A percentile compares a stretch with the other conserved stretches of the same genome.
These are phyloP conservation scores for Mormyrops boulengeri DNA, from an alignment of 2,797 vertebrate species.

Conservation along the genomic window DNA sequence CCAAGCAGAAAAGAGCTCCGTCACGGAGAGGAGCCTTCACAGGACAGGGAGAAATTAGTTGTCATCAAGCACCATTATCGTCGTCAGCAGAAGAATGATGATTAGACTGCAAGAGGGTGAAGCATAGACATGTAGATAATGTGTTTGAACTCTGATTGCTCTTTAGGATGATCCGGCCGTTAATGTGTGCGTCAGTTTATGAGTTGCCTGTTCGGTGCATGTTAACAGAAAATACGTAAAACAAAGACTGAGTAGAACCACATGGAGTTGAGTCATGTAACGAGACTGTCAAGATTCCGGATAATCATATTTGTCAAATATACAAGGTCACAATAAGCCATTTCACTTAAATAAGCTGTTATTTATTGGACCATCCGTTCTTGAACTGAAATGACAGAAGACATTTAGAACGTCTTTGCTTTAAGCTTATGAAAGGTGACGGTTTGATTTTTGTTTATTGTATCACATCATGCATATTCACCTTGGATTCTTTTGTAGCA, in stretches of 20 bases:
- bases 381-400: background rate
- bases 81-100: constrained; percentile 64
- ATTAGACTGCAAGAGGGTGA: constrained; percentile 57
- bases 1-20: background rate
- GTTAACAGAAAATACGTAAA: constrained; percentile 66
- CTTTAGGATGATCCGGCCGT: constrained; percentile 40
- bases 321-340: background rate
- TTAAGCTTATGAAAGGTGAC: background rate
- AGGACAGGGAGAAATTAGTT: constrained; percentile 76
- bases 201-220: constrained; percentile 66
- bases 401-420: background rate
- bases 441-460: background rate
- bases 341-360: background rate
- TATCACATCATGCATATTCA: background rate
- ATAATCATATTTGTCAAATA: background rate
- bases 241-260: constrained; percentile 51
- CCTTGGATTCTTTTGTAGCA: background rate
- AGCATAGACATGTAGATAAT: constrained; percentile 42
- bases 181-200: constrained; percentile 31
- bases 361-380: background rate
- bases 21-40: constrained; percentile 19
- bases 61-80: constrained; percentile 59
- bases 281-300: constrained; percentile 48
- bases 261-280: constrained; percentile 58
- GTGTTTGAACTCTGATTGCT: constrained; percentile 66